Percentiles rank a stretch among this genome's conserved stretches.
phyloP scores from a whole-genome alignment of 2,113 vertebrate species.

The Ictalurus punctatus region DNA sequence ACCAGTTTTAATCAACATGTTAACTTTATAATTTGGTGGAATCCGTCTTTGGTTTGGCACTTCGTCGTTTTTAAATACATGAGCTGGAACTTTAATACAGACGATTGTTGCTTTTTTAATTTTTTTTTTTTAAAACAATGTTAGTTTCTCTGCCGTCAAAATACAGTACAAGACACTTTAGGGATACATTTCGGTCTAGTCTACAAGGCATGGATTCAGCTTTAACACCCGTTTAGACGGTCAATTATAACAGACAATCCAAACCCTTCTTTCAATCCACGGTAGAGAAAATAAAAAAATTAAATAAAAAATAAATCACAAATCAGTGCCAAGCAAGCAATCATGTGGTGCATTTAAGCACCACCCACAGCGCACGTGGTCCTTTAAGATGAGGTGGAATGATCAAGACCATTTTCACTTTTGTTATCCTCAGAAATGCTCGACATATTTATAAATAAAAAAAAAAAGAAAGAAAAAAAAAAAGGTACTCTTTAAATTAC shows the following conservation, averaged over 20 bases:
- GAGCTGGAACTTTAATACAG: slow-evolving; percentile 2
- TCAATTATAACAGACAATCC: background rate
- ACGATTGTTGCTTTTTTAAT: background rate
- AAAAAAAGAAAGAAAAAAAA: too few relatives aligned
- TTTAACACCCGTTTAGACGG: background rate
- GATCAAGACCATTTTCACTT: slow-evolving; percentile 18
- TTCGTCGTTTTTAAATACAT: slow-evolving; percentile 5
- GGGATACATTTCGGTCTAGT: background rate
- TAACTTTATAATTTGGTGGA: background rate
- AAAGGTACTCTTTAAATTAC: slow-evolving; percentile 18
- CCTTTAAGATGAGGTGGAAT: slow-evolving; percentile 29
- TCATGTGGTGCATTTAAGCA: background rate
- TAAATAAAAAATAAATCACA: background rate
- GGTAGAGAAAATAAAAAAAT: background rate
- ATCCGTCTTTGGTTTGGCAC: slow-evolving; percentile 51
- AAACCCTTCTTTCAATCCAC: background rate
- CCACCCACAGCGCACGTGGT: background rate
- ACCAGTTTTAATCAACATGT: background rate
- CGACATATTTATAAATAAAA: background rate
- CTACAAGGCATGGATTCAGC: slow-evolving; percentile 19
- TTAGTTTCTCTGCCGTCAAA: background rate
- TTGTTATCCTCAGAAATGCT: slow-evolving; percentile 11
- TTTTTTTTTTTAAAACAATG: background rate
- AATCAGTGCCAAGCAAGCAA: background rate
- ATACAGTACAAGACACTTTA: slow-evolving; percentile 19